These are phyloP conservation scores for Pasiphila rectangulata DNA, from an alignment of 2,888 invertebrate species.

Conservation along the genomic window DNA sequence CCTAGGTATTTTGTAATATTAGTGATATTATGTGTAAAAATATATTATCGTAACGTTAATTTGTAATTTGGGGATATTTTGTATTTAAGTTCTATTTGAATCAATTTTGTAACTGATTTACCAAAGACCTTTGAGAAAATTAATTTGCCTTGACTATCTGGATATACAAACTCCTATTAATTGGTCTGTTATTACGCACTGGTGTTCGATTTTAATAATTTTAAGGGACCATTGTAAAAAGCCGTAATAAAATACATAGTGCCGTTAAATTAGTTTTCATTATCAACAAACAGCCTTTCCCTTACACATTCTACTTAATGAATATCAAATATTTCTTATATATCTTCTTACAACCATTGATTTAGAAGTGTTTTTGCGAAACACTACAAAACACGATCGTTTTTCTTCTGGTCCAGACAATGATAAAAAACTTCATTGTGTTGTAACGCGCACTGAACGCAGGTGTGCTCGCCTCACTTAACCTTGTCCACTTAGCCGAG, in stretches of 20 bases:
- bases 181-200: slow-evolving; percentile 25
- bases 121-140: slow-evolving; percentile 48
- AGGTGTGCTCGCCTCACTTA: slow-evolving; percentile 23
- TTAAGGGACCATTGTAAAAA: slow-evolving; percentile 54
- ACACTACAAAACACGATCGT: not conserved
- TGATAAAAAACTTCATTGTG: slow-evolving; percentile 24
- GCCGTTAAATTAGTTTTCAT: slow-evolving; percentile 48
- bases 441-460: slow-evolving; percentile 19
- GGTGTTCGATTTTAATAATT: slow-evolving; percentile 38
- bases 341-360: no score
- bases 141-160: slow-evolving; percentile 17
- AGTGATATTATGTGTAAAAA: slow-evolving; percentile 70
- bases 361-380: no score
- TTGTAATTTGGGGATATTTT: slow-evolving; percentile 36
- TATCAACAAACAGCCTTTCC: slow-evolving; percentile 6
- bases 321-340: not conserved
- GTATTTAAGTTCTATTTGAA: slow-evolving; percentile 30
- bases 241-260: slow-evolving; percentile 57
- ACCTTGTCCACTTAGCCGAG: slow-evolving; percentile 24
- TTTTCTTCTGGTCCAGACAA: not conserved
- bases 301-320: not conserved
- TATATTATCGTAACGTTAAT: slow-evolving; percentile 47
- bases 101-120: slow-evolving; percentile 34
- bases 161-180: slow-evolving; percentile 13
- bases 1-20: slow-evolving; percentile 53